Evolutionary conservation across 1,140 invertebrate genomes (phyloP), one percentile per base, ranked within the genome.

Genomic region (Spodoptera frugiperda): DNA sequence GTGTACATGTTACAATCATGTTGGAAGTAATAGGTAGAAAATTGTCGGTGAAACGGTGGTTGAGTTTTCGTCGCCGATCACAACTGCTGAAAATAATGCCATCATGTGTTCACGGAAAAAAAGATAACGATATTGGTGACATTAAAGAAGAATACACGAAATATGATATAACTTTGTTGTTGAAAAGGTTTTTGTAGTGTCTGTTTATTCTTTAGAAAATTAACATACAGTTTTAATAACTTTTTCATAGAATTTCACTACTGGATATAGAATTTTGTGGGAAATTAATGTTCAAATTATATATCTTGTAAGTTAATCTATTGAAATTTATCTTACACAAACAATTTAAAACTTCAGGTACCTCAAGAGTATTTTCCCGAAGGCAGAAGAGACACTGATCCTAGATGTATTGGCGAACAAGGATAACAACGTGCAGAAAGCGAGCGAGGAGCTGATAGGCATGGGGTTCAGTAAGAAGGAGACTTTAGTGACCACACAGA

Each of bases 321-420:
- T n/a, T n/a, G n/a, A n/a, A n/a, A n/a, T n/a, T n/a, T n/a, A n/a
- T n/a, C 5, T 30, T 2, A 30, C 25, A 21, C 8, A 59, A 57
- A 15, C 3, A 15, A 39, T 44, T 63, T 39, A 2, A 15, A 39
- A 39, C 10, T n/a, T 19, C 92, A 98, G 97, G 94, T 98, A 98
- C 91, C 95, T 98, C 94, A 98, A 98, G 93, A 97, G 97, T 87
- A 95, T 98, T 82, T 98, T 98, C 92, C 97, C 97, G n/a, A 97
- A 98, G 93, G 97, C 97, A 0, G 98, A 98, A 80, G 98, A 98
- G 90, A 97, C 97, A n/a, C 90, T 98, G 30, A 96, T 98, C 9
- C 94, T 98, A 59, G 98, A 98, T 89, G 95, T 98, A 71, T 91
- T 98, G 39, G 96, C 96, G 73, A 97, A 96, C 89, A 96, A 97